Conservation (phyloP, 2,888 invertebrate species). For the Deilephila porcellus region DNA sequence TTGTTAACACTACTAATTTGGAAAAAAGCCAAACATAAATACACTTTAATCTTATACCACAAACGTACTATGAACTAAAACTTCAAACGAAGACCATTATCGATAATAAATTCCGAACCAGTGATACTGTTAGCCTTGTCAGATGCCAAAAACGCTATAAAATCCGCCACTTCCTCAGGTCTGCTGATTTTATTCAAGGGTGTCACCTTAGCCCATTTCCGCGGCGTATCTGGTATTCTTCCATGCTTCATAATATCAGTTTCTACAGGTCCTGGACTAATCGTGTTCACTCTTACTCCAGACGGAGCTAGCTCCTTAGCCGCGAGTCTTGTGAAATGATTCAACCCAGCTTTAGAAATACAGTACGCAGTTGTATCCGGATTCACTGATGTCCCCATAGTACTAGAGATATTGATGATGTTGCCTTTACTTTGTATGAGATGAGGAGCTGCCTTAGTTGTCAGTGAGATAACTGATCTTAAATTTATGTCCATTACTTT, state of each 20-base stretch:
- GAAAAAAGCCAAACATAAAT: too few species aligned
- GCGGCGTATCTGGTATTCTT: not conserved
- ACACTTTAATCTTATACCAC: not conserved
- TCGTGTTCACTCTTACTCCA: conserved; percentile 87
- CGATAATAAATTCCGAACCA: not conserved
- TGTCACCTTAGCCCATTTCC: not conserved
- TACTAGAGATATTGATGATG: conserved; percentile 61
- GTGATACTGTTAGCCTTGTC: conserved; percentile 1
- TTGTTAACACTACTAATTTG: too few species aligned
- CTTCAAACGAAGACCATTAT: not conserved
- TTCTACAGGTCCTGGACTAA: conserved; percentile 89
- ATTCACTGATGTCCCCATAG: conserved; percentile 35
- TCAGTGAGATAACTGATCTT: conserved; percentile 48
- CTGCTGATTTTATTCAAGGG: not conserved
- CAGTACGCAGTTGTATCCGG: conserved; percentile 69
- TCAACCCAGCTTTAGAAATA: conserved; percentile 89
- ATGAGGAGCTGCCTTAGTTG: conserved; percentile 50
- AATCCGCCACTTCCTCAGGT: not conserved
- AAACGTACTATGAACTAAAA: not conserved
- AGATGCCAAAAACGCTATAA: not conserved
- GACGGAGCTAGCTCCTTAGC: conserved; percentile 86
- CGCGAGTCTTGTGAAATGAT: conserved; percentile 88
- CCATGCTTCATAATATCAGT: conserved; percentile 43
- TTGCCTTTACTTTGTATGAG: conserved; percentile 55
- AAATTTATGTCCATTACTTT: conserved; percentile 52